Evolutionary conservation across 1,140 invertebrate species (phyloP).

Genomic region (Drosophila cardini): DNA sequence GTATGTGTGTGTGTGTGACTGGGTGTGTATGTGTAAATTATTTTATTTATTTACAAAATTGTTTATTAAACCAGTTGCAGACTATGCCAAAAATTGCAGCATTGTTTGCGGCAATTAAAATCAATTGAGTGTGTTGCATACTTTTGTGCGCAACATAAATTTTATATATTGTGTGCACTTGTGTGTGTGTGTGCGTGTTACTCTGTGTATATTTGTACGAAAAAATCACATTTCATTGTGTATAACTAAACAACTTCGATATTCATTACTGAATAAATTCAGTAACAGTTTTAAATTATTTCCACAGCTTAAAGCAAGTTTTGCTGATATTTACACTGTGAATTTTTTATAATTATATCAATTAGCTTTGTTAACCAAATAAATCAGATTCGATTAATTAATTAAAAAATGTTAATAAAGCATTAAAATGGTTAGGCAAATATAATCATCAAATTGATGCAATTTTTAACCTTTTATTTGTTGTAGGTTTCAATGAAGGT

Average conservation of each 20-base stretch:
- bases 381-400: too few relatives aligned
- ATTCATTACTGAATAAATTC: slow-evolving; percentile 54
- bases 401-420: too few relatives aligned
- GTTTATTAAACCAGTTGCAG: slow-evolving; percentile 24
- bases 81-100: slow-evolving; percentile 31
- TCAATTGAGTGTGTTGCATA: slow-evolving; percentile 74
- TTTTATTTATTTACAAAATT: slow-evolving; percentile 47
- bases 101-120: slow-evolving; percentile 64
- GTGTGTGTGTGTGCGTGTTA: slow-evolving; percentile 8
- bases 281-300: slow-evolving; percentile 29
- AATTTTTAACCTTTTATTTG: too few relatives aligned
- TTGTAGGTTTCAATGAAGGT: too few relatives aligned
- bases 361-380: too few relatives aligned
- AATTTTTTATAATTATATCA: too few relatives aligned
- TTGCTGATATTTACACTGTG: too few relatives aligned
- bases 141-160: slow-evolving; percentile 54
- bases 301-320: not conserved
- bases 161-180: not conserved
- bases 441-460: too few relatives aligned
- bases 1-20: not conserved
- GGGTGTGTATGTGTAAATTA: not conserved
- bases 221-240: slow-evolving; percentile 58
- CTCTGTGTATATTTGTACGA: slow-evolving; percentile 9
- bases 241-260: slow-evolving; percentile 49
- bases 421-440: too few relatives aligned